Conservation (phyloP, 2,797 vertebrate species). For the Pseudomugil gertrudae region DNA sequence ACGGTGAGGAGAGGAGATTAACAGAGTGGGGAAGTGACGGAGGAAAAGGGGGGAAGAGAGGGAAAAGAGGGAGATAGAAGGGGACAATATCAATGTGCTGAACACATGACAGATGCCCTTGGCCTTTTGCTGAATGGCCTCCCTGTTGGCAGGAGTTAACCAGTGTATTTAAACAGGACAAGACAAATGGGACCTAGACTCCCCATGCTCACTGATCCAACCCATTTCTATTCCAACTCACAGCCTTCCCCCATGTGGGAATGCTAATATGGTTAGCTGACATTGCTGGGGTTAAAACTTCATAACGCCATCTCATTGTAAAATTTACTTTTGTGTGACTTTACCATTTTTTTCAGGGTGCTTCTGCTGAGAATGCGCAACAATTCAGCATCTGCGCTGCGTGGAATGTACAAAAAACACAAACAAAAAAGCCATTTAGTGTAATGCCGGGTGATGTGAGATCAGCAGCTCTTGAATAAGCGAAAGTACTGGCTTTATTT, state of each 20-base stretch:
- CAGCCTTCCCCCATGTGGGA: conserved; percentile 62
- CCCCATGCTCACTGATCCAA: conserved; percentile 74
- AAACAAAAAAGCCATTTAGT: background rate
- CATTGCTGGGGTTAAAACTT: conserved; percentile 69
- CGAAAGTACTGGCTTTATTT: background rate
- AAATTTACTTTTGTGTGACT: conserved; percentile 31
- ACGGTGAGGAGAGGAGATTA: conserved; percentile 46
- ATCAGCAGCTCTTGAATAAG: background rate
- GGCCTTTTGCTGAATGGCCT: conserved; percentile 78
- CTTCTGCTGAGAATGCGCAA: background rate
- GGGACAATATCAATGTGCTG: conserved; percentile 73
- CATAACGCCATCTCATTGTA: conserved; percentile 33
- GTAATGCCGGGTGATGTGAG: background rate
- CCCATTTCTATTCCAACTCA: conserved; percentile 74
- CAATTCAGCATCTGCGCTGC: background rate
- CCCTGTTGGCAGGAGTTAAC: conserved; percentile 80
- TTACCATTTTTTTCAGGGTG: conserved; percentile 9
- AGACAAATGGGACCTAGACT: conserved; percentile 77
- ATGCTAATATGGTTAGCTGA: conserved; percentile 75
- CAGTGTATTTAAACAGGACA: conserved; percentile 81
- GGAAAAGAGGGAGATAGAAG: conserved; percentile 40
- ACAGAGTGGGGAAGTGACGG: conserved; percentile 43
- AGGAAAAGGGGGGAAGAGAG: conserved; percentile 11
- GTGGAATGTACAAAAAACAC: background rate
- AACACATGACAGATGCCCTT: conserved; percentile 81